Conservation (phyloP, 92 coral and sea anemone species). For the Bergia sp. region DNA sequence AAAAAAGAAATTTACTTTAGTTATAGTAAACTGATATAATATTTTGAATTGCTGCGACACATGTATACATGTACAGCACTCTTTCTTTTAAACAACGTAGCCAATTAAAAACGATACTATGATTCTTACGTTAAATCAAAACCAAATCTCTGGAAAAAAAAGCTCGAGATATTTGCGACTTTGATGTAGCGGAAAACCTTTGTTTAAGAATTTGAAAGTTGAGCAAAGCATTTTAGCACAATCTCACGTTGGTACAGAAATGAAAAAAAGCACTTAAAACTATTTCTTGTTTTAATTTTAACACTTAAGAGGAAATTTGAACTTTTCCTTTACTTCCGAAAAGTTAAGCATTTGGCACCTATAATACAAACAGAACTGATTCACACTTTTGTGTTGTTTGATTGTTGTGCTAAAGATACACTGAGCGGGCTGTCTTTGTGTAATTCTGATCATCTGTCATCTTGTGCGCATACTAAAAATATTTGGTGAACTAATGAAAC, state of each 20-base stretch:
- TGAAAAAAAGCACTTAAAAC: background rate
- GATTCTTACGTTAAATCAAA: no score
- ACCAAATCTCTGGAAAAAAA: no score
- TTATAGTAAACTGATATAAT: no score
- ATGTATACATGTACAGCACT: no score
- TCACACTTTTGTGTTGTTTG: background rate
- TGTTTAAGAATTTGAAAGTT: background rate
- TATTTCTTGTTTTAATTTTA: conserved; percentile 3
- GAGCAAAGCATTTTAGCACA: background rate
- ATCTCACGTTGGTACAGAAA: background rate
- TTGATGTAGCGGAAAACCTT: no score
- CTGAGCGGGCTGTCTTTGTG: background rate
- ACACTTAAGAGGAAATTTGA: conserved; percentile 19
- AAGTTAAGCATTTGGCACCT: conserved; percentile 23
- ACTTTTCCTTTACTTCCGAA: background rate
- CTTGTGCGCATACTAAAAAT: background rate
- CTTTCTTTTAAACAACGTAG: no score
- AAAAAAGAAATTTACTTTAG: no score
- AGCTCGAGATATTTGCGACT: no score
- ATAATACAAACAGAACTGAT: background rate
- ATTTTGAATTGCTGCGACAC: no score
- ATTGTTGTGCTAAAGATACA: background rate
- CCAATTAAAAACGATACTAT: no score
- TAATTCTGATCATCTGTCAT: background rate
- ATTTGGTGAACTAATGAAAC: conserved; percentile 6